Evolutionary conservation across 2,888 invertebrate species (phyloP), one percentile per base, ranked within the genome.

Genomic region (Biston stratarius): DNA sequence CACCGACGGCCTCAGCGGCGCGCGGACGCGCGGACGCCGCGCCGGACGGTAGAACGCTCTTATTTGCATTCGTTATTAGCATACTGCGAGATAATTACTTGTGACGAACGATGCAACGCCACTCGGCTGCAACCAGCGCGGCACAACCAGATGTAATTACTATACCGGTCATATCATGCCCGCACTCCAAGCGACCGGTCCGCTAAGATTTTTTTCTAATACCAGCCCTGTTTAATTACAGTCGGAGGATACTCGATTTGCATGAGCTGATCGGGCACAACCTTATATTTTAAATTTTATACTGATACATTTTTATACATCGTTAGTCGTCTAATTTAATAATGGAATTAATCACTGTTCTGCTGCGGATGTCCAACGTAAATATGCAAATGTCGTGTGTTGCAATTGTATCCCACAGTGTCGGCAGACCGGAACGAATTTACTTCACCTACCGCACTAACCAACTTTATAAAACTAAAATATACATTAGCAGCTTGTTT

Each of bases 41-140:
- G 70, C 69, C 73, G 76, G 76, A 73, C 79, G 81, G 77, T 66
- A 79, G 75, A 77, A 72, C 79, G 80, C 67, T 78, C 81, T 82
- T 88, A 90, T 92, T 92, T 92, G 89, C 92, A 90, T 89, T 88
- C 78, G 82, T 84, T 85, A 91, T 91, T 91, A 87, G 84, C 89
- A 88, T 90, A 87, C 85, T 80, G 83, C 74, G 85, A 82, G 86
- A 90, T 92, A 91, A 92, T 92, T 91, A 89, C 85, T 83, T 89
- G 82, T 87, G 90, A 89, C 87, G 88, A 84, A 83, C 82, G 80
- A 74, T 80, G 83, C 82, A 80, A 77, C 77, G 77, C 76, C 72
- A 77, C 77, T 77, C 80, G 72, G 80, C 82, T 81, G 83, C 77
- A 74, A 75, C 75, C 70, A 70, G 74, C 78, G 77, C 74, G 79